Percentiles rank a stretch among this genome's conserved stretches.
Evolutionary conservation across 2,888 invertebrate species (phyloP).

Genomic region (Hirtodrosophila duncani): DNA sequence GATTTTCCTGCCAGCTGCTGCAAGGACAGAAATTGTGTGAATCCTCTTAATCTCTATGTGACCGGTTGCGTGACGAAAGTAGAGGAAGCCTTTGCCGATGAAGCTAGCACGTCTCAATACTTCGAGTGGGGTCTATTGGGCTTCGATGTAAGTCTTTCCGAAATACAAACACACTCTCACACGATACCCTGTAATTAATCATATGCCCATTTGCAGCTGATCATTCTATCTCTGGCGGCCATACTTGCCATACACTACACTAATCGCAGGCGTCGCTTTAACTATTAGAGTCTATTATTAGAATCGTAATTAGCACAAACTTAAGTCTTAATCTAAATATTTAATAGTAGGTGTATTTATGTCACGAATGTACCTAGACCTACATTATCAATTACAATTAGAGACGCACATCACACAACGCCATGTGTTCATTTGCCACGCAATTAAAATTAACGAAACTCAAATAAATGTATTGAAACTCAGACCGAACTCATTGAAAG

Average conservation of each 20-base stretch:
- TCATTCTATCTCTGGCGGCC: conserved; percentile 58
- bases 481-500: conserved; percentile 30
- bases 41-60: conserved; percentile 59
- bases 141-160: conserved; percentile 56
- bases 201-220: conserved; percentile 37
- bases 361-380: conserved; percentile 64
- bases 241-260: conserved; percentile 70
- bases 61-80: conserved; percentile 65
- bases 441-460: conserved; percentile 46
- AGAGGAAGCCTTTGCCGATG: conserved; percentile 64
- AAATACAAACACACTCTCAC: neutral
- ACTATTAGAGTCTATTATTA: conserved; percentile 59
- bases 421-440: conserved; percentile 52
- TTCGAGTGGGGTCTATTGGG: conserved; percentile 66
- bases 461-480: conserved; percentile 27
- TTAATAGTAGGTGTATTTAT: conserved; percentile 20
- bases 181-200: conserved; percentile 3
- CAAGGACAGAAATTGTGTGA: conserved; percentile 65
- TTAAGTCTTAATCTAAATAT: conserved; percentile 14
- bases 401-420: conserved; percentile 10
- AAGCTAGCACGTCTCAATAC: conserved; percentile 46
- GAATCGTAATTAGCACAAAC: conserved; percentile 7
- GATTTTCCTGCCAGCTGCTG: conserved; percentile 69
- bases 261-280: conserved; percentile 69
- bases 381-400: too few species aligned